Conservation (phyloP, 2,797 vertebrate species). For the Danio choprae region DNA sequence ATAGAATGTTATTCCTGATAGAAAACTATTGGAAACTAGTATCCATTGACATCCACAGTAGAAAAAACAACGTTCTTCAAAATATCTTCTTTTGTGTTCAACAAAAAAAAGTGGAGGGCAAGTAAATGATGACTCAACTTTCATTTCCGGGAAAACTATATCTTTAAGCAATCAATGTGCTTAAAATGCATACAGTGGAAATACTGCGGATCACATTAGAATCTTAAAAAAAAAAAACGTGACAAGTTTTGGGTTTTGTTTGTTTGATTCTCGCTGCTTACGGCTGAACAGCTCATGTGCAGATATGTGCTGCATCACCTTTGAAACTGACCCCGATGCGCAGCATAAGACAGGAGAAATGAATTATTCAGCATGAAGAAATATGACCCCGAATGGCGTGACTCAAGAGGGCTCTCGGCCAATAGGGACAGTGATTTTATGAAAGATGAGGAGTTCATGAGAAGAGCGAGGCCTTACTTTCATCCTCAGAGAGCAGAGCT, state of each 20-base stretch:
- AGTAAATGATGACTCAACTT: too few relatives aligned
- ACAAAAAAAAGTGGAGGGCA: too few relatives aligned
- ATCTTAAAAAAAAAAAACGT: not conserved
- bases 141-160: too few relatives aligned
- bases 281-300: constrained; percentile 30
- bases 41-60: too few relatives aligned
- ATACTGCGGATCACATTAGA: not conserved
- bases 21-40: too few relatives aligned
- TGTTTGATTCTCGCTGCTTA: constrained; percentile 17
- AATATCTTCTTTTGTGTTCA: too few relatives aligned
- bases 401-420: constrained; percentile 40
- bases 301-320: constrained; percentile 35
- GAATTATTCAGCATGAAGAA: constrained; percentile 60
- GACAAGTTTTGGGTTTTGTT: not conserved
- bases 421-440: constrained; percentile 49
- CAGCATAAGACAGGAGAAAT: constrained; percentile 55
- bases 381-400: constrained; percentile 56
- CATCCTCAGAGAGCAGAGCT: constrained; percentile 29
- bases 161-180: too few relatives aligned
- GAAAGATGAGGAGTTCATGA: constrained; percentile 51
- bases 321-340: constrained; percentile 40
- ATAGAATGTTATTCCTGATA: too few relatives aligned
- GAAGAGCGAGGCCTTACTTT: constrained; percentile 38
- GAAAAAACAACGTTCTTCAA: too few relatives aligned
- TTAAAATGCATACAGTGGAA: not conserved